Percentiles rank a stretch among this genome's conserved stretches.
These are phyloP conservation scores for Leptosomus discolor DNA, from an alignment of 2,113 vertebrate genomes.

Conservation along the genomic window DNA sequence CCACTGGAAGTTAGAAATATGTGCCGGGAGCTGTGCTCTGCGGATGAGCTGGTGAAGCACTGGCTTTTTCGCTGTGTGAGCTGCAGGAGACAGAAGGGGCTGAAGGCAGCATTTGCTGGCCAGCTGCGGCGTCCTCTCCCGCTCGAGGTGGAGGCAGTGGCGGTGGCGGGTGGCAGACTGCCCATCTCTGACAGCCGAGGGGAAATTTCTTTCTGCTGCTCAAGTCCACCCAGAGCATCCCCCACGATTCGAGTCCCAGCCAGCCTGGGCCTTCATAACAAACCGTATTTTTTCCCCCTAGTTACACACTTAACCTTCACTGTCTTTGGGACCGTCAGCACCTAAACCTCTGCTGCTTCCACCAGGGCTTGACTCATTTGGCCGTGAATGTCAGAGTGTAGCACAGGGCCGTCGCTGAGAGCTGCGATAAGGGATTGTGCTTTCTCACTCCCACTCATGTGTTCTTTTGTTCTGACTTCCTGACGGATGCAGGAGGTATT, in stretches of 20 bases:
- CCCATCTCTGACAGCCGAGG: rapidly evolving
- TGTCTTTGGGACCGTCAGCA: neutral
- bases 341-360: neutral
- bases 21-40: neutral
- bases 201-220: neutral
- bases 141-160: neutral
- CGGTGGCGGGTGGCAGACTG: neutral
- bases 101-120: neutral
- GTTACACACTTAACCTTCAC: neutral
- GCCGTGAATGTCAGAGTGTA: neutral
- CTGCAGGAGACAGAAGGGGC: neutral
- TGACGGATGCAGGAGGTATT: neutral
- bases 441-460: rapidly evolving
- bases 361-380: neutral
- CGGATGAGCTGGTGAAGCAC: neutral
- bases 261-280: neutral
- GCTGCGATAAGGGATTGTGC: neutral
- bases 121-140: neutral
- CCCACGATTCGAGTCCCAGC: neutral
- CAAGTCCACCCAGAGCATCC: neutral
- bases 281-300: rapidly evolving
- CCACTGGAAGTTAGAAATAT: neutral
- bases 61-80: neutral
- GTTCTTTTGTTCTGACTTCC: neutral
- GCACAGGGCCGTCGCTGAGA: neutral